These are phyloP conservation scores for Mustela lutreola DNA, from an alignment of 2,113 vertebrate genomes.

Conservation along the genomic window DNA sequence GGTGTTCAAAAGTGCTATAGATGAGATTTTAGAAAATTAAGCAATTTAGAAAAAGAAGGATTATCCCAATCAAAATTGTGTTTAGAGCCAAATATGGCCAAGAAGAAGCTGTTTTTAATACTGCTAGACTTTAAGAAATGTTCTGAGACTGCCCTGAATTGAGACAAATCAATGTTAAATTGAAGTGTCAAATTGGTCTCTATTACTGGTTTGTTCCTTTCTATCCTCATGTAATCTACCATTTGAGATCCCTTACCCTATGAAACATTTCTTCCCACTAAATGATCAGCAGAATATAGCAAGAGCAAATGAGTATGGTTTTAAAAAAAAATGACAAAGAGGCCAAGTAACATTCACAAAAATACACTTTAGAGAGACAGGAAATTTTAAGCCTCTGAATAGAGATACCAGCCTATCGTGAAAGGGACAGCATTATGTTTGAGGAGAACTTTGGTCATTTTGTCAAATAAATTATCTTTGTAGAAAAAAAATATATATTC, in stretches of 20 bases:
- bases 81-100: neutral
- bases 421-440: neutral
- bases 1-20: neutral
- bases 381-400: neutral
- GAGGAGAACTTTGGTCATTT: neutral
- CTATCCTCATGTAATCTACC: neutral
- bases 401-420: neutral
- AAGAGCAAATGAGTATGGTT: neutral
- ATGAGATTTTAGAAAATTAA: neutral
- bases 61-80: neutral
- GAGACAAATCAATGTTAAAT: neutral
- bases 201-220: neutral
- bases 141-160: neutral
- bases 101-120: constrained; percentile 13
- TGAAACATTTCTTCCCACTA: neutral
- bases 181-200: neutral
- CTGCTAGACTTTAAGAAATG: neutral
- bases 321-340: neutral
- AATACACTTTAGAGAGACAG: neutral
- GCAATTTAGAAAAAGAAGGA: neutral
- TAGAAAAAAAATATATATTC: neutral
- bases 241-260: neutral
- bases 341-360: neutral
- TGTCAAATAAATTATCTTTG: neutral
- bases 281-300: neutral